Evolutionary conservation across 2,888 invertebrate genomes (phyloP).

Genomic region (Nomada goodeniana): DNA sequence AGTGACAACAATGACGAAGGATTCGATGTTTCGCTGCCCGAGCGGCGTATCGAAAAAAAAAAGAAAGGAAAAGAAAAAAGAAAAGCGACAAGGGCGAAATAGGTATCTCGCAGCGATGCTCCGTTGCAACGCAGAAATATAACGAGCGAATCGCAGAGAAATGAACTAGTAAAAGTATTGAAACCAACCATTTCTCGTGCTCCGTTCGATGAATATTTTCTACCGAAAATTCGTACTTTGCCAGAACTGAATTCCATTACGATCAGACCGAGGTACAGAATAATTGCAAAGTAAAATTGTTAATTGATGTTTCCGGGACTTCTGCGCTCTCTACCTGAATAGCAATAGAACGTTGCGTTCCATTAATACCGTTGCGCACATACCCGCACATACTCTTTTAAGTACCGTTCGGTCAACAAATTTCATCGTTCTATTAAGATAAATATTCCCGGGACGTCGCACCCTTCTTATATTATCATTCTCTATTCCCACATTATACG

Average conservation of each 20-base stretch:
- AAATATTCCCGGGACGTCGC: neutral
- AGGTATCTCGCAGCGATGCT: constrained; percentile 2
- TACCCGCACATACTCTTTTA: neutral
- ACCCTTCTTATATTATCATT: neutral
- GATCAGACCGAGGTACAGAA: neutral
- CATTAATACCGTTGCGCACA: too few relatives aligned
- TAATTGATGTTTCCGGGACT: too few relatives aligned
- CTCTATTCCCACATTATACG: constrained; percentile 5
- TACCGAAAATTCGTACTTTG: too few relatives aligned
- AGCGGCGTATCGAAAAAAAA: neutral
- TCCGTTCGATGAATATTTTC: neutral
- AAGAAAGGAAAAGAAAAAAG: neutral
- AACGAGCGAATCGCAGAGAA: neutral
- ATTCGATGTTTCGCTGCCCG: constrained; percentile 39
- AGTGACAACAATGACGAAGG: constrained; percentile 65
- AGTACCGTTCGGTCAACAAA: neutral
- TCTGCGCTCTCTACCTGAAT: too few relatives aligned
- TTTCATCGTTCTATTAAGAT: neutral
- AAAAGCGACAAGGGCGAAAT: neutral
- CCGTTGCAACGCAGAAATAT: neutral
- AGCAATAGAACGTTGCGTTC: too few relatives aligned
- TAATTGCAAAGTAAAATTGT: neutral
- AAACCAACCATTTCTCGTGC: neutral
- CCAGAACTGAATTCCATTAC: too few relatives aligned
- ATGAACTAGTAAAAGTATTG: neutral